Conservation (phyloP, 2,113 vertebrate species). For the Ia io region DNA sequence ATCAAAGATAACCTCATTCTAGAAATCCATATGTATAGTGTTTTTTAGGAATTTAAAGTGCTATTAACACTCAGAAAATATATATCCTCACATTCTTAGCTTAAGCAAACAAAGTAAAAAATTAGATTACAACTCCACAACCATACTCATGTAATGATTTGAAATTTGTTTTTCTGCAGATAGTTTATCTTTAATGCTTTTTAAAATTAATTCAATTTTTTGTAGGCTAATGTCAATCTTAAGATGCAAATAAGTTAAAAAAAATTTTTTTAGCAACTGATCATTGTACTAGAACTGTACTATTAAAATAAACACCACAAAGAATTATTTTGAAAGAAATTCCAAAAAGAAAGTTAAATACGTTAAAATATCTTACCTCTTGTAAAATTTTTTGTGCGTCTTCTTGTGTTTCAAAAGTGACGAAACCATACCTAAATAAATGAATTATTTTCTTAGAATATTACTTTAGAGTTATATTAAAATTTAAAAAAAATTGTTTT, state of each 20-base stretch:
- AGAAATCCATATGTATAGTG: background rate
- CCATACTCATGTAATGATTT: background rate
- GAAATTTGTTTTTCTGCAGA: constrained; percentile 42
- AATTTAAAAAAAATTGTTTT: background rate
- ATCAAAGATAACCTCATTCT: background rate
- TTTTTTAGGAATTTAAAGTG: constrained; percentile 48
- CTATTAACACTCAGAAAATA: constrained; percentile 23
- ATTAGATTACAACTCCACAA: background rate
- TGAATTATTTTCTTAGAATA: constrained; percentile 53
- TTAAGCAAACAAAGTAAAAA: constrained; percentile 57
- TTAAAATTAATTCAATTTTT: background rate
- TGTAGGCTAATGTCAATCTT: background rate
- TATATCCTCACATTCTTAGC: background rate
- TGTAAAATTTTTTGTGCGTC: constrained; percentile 90
- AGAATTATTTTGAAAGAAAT: background rate
- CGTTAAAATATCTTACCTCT: constrained; percentile 82
- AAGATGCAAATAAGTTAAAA: background rate
- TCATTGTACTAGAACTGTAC: background rate
- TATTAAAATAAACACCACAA: constrained; percentile 35
- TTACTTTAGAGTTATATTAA: background rate
- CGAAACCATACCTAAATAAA: constrained; percentile 90
- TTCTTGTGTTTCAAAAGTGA: constrained; percentile 91
- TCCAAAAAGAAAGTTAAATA: constrained; percentile 52
- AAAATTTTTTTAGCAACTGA: background rate
- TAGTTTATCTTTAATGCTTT: background rate